Base-by-base conservation (phyloP, 2,797 vertebrate genomes). In the Passerculus sandwichensis region DNA sequence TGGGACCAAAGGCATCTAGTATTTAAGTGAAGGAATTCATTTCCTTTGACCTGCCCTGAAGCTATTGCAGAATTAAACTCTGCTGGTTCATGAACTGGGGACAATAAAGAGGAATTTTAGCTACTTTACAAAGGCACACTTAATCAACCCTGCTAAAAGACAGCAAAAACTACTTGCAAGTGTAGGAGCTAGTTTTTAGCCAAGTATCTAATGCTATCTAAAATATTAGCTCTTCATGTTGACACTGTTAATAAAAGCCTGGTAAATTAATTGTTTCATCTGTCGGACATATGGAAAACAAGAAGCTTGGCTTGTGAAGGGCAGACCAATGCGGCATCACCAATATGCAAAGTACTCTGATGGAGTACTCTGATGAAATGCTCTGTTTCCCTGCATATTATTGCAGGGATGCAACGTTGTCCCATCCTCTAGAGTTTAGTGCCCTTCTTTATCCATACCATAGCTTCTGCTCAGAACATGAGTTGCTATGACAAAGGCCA, bases 331-430 rank as follows among this genome's bases (percentile, higher is more conserved):
- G 2, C 21, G 13, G 2, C 42, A 34, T 8, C 16, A n/a, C 7
- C 44, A 62, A 38, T 32, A 83, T 7, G 13, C 29, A 60, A 36
- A 59, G 13, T 66, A 20, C 4, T 60, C 30, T 18, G 16, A 20
- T 14, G 12, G 29, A 75, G 11, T 22, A 27, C 10, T 65, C 13
- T 1, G 0, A 47, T 10, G 6, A 44, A 81, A 30, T 59, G 27
- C 11, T 57, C 32, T 34, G 45, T 60, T 76, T 53, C 13, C 5
- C 13, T 59, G 15, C 3, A 80, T 54, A 38, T 10, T 6, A 12
- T 30, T 38, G 26, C 4, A 42, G 44, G 10, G 21, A 30, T 86
- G 5, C 14, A 66, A 59, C 0, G 0, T 9, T 47, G 4, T 65
- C 25, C 71, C 42, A 60, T 4, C 8, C 30, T 56, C 61, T 44